Conservation (phyloP, 2,888 invertebrate species). For the Perithous albicinctus region DNA sequence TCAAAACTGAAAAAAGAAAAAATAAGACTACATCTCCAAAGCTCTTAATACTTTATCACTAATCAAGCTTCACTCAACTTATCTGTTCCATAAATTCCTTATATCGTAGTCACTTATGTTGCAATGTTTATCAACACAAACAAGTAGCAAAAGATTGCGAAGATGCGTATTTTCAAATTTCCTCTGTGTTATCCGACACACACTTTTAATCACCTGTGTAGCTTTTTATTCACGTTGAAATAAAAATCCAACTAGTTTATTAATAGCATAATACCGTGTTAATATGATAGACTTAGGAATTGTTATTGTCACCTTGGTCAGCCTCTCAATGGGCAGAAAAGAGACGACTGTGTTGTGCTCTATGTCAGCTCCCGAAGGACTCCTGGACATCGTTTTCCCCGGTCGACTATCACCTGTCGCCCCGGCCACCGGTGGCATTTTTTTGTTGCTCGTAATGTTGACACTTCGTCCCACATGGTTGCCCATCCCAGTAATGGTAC, state of each 20-base stretch:
- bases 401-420: conserved; percentile 63
- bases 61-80: not conserved
- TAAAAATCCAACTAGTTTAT: no score
- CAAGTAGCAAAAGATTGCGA: not conserved
- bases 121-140: not conserved
- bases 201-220: no score
- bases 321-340: conserved; percentile 91
- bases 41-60: not conserved
- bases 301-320: conserved; percentile 88
- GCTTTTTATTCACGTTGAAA: not conserved
- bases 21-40: not conserved
- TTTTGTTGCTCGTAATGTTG: conserved; percentile 73
- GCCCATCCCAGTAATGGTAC: conserved; percentile 74
- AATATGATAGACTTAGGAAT: not conserved
- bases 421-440: conserved; percentile 65
- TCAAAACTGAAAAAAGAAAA: not conserved
- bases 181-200: not conserved
- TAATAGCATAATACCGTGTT: not conserved
- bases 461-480: conserved; percentile 77
- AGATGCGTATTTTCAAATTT: not conserved
- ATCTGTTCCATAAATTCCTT: not conserved
- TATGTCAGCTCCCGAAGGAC: conserved; percentile 89
- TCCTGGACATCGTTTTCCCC: conserved; percentile 86
- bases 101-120: not conserved
- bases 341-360: conserved; percentile 88